phyloP scores from a whole-genome alignment of 2,888 invertebrate species.

The Fragum whitleyi region DNA sequence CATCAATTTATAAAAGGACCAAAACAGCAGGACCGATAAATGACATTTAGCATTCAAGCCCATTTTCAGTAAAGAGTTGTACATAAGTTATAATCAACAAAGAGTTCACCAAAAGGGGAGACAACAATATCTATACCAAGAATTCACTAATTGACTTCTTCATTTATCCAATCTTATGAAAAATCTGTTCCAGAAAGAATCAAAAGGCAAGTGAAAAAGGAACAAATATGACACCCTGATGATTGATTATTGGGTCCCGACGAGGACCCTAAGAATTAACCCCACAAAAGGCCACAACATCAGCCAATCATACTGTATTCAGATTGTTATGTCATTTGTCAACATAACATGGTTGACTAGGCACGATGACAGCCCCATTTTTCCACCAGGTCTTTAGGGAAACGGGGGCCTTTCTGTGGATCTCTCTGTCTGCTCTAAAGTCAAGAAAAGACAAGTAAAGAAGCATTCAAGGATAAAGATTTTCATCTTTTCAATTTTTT shows the following conservation, averaged over 20 bases:
- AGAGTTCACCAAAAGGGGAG: too few relatives aligned
- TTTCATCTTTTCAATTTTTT: neutral
- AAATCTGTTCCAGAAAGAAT: too few relatives aligned
- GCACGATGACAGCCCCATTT: conserved; percentile 12
- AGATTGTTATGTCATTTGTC: conserved; percentile 29
- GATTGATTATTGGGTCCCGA: conserved; percentile 10
- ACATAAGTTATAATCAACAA: too few relatives aligned
- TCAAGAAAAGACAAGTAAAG: conserved; percentile 5
- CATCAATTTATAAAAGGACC: too few relatives aligned
- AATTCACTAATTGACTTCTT: too few relatives aligned
- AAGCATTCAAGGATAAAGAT: conserved; percentile 1
- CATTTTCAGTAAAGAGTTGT: too few relatives aligned
- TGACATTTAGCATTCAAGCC: too few relatives aligned
- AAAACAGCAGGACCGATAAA: too few relatives aligned
- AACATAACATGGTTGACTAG: conserved; percentile 10
- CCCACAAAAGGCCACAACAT: conserved; percentile 3
- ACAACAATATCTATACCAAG: too few relatives aligned
- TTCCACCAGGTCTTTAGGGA: conserved; percentile 3
- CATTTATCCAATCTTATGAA: too few relatives aligned
- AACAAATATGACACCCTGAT: neutral
- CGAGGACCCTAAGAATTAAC: neutral
- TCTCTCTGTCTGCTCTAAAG: neutral
- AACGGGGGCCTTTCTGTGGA: neutral
- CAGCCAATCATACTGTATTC: conserved; percentile 20
- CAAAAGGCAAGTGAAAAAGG: too few relatives aligned